A percentile compares a stretch with the other conserved stretches of the same genome.
These are phyloP conservation scores for Eospalax fontanierii DNA, from an alignment of 2,797 vertebrate species.

Conservation along the genomic window DNA sequence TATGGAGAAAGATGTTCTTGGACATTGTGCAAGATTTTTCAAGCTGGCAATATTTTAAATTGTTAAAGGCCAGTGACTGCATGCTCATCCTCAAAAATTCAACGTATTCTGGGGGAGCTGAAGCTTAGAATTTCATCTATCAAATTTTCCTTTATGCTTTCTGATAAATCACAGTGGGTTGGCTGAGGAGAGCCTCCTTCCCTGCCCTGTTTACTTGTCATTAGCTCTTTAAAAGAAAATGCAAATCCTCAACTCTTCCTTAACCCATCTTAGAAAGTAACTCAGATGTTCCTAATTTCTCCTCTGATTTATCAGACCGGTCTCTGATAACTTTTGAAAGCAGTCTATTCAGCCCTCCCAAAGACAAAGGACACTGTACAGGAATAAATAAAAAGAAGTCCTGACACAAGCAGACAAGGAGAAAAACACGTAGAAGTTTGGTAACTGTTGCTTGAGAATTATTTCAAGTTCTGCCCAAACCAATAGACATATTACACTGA, in stretches of 20 bases:
- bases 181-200: background rate
- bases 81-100: conserved; percentile 64
- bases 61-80: conserved; percentile 40
- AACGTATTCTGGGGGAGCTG: conserved; percentile 7
- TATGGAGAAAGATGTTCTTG: background rate
- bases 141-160: conserved; percentile 74
- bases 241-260: conserved; percentile 81
- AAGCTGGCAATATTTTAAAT: conserved; percentile 29
- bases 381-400: conserved; percentile 77
- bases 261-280: conserved; percentile 83
- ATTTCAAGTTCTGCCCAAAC: conserved; percentile 67
- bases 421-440: conserved; percentile 61
- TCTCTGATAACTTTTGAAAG: conserved; percentile 82
- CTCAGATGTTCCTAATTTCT: conserved; percentile 83
- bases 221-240: conserved; percentile 83
- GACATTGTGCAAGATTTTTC: background rate
- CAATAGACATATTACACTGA: conserved; percentile 36
- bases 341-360: conserved; percentile 72
- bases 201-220: conserved; percentile 67
- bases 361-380: conserved; percentile 78
- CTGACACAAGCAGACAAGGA: conserved; percentile 53
- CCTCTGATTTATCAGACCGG: conserved; percentile 79
- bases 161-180: conserved; percentile 64
- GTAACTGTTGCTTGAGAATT: conserved; percentile 72
- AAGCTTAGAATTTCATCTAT: conserved; percentile 59